Percentiles rank a stretch among this genome's conserved stretches.
phyloP scores from a whole-genome alignment of 2,113 vertebrate species.

The Corythornis madagascariensis region DNA sequence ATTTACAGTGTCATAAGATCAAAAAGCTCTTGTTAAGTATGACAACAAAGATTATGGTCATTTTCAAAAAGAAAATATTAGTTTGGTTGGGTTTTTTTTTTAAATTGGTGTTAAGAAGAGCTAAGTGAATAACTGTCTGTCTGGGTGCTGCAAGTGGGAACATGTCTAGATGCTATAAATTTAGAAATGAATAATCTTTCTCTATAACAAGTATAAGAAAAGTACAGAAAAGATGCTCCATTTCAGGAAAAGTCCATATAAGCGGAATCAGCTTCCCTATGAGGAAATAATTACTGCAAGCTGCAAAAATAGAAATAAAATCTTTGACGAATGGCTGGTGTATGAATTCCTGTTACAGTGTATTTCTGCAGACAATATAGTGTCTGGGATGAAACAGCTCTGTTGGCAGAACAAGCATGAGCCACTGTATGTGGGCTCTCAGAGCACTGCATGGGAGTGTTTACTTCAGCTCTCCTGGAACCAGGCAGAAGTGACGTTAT shows the following conservation, averaged over 20 bases:
- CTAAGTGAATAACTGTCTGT: constrained; percentile 44
- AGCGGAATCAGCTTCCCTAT: constrained; percentile 64
- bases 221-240: constrained; percentile 57
- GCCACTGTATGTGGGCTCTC: constrained; percentile 69
- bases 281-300: constrained; percentile 69
- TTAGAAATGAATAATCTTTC: constrained; percentile 67
- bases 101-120: neutral
- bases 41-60: neutral
- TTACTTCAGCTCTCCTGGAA: constrained; percentile 69
- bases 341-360: constrained; percentile 64
- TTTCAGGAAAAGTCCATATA: constrained; percentile 64
- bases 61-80: constrained; percentile 22
- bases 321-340: constrained; percentile 61
- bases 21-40: neutral
- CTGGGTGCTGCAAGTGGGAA: constrained; percentile 56
- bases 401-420: constrained; percentile 65
- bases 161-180: constrained; percentile 61
- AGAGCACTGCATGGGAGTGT: constrained; percentile 66
- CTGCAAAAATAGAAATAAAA: constrained; percentile 69
- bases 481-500: constrained; percentile 60
- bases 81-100: neutral
- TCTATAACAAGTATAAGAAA: constrained; percentile 52
- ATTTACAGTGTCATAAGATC: neutral
- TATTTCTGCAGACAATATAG: constrained; percentile 73
- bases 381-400: constrained; percentile 69